Percentiles rank a stretch among this genome's conserved stretches.
Evolutionary conservation across 2,888 invertebrate species (phyloP).

Genomic region (Cryptocephalus moraei): DNA sequence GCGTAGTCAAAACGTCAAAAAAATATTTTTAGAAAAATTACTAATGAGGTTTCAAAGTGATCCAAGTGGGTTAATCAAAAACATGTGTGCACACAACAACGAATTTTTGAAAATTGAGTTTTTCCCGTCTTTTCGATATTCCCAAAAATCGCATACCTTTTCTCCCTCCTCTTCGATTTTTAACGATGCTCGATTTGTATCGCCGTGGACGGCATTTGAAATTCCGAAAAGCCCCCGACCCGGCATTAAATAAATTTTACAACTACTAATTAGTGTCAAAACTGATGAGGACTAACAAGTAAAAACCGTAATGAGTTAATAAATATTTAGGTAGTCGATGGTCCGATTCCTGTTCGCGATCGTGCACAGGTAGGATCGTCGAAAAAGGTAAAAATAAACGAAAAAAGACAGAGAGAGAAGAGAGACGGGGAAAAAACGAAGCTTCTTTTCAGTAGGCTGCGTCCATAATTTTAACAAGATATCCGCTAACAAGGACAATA

Average conservation of each 20-base stretch:
- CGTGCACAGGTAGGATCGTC: neutral
- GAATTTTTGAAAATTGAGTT: no score
- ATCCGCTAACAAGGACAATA: conserved; percentile 37
- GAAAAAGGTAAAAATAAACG: neutral
- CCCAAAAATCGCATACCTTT: no score
- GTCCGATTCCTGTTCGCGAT: no score
- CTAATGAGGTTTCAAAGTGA: no score
- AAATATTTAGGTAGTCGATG: conserved; percentile 15
- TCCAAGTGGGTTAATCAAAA: no score
- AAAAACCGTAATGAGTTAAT: conserved; percentile 18
- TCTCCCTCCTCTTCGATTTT: no score
- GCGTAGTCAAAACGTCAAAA: no score
- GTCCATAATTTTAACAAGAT: conserved; percentile 34
- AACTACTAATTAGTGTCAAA: conserved; percentile 14
- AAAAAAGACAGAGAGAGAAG: conserved; percentile 4
- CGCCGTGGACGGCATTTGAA: neutral
- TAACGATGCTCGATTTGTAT: no score
- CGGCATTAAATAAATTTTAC: conserved; percentile 7
- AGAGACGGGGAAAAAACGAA: neutral
- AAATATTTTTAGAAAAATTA: no score
- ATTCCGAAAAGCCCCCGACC: neutral
- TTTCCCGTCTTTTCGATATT: no score
- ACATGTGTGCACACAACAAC: no score
- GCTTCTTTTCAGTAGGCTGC: conserved; percentile 13
- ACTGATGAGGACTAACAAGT: conserved; percentile 9